Base-by-base conservation (phyloP, 2,888 invertebrate species). In the Lithophane leautieri region DNA sequence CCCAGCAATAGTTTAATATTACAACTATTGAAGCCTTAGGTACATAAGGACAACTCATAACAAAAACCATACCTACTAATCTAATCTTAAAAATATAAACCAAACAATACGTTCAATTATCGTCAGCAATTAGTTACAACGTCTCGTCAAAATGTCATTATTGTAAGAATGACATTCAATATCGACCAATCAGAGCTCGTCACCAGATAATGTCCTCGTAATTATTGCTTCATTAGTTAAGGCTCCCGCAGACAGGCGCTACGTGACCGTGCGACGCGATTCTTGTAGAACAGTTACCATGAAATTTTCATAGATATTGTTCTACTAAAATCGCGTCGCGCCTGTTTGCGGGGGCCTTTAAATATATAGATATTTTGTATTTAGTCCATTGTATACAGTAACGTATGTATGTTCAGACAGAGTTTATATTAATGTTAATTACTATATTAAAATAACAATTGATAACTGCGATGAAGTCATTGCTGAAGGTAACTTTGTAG, bases 71-170 rank as follows among this genome's bases (percentile, higher is more conserved):
- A 34, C 34, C 34, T 34, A 73, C 66, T 75, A 77, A 85, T 81
- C 82, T 84, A 76, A 78, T 65, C 62, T 73, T 68, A 78, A 78
- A 77, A 58, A 72, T 79, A 86, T 86, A 83, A 47, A 72, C 76
- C 70, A 47, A 71, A 82, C 82, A 85, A 83, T 74, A 83, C 63
- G 42, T 42, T 68, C 70, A 84, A 85, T n/a, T n/a, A 50, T 81
- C 65, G 61, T 62, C 71, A 44, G 68, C 82, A 85, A 89, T 89
- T 88, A 87, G 85, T 82, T 74, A 85, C 83, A 81, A 77, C 62
- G 83, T 82, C 83, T 89, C 86, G 85, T 90, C 87, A 83, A 88
- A 90, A 88, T 88, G 86, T 89, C 88, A 86, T 90, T 90, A 90
- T 88, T 85, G 82, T 83, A 70, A 85, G 88, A 89, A 90, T 81